Base-by-base conservation (phyloP, 1,140 invertebrate genomes). In the Conus ventricosus region DNA sequence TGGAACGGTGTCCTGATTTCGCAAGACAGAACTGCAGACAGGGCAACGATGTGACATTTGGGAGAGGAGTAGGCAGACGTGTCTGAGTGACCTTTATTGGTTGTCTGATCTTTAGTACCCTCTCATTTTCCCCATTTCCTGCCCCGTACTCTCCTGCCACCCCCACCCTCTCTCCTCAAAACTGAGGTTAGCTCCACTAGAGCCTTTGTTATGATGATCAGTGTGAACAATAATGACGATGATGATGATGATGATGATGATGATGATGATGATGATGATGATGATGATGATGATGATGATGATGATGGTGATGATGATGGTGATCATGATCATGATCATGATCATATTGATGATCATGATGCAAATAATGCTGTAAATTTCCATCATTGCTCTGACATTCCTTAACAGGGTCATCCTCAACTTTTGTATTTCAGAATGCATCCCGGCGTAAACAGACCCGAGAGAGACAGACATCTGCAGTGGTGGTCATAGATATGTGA, bases 261-360 rank as follows among this genome's bases (percentile, higher is more conserved):
- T 75, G 71, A 75, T 75, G 71, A 75, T 75, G 71, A 75, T 75
- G 71, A 75, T 75, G 71, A 75, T 75, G 71, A 75, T 75, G 71
- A 75, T 75, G 71, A 75, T 75, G 71, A 75, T 75, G 71, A 75
- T 75, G 71, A 75, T 75, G 71, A 75, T 75, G 71, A 75, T 75
- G 71, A 75, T 75, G 4, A 3, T 75, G 71, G 4, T 75, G 71
- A 75, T 75, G 71, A 75, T 75, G 1, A 75, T 75, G 71, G 4
- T 75, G 71, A 75, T 71, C 15, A 71, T 75, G 71, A 75, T 75
- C 1, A 75, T 75, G 71, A 75, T 75, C 17, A 75, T 75, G 71
- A 75, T 75, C 17, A 75, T 75, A 25, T 20, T 75, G 71, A 75
- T 75, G 71, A 75, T 75, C 17, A 75, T 75, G 71, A 75, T 75